A percentile compares a stretch with the other conserved stretches of the same genome.
phyloP scores from a whole-genome alignment of 2,113 vertebrate genomes.

The Leucopsar rothschildi region DNA sequence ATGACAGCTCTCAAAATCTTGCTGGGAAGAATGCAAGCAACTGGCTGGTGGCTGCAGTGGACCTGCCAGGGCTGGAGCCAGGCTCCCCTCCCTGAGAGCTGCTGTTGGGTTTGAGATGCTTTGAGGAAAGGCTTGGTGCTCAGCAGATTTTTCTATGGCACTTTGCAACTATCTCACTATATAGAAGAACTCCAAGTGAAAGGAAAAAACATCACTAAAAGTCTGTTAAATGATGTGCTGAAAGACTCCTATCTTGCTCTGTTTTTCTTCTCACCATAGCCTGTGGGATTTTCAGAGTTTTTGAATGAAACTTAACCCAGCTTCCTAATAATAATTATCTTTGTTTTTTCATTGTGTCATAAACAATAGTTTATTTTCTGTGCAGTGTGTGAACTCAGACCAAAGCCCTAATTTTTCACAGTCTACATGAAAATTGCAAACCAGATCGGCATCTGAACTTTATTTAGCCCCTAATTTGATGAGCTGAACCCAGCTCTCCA shows the following conservation, averaged over 20 bases:
- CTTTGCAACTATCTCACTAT: background rate
- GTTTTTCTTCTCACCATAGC: background rate
- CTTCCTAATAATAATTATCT: background rate
- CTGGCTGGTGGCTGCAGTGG: background rate
- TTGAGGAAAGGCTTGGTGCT: background rate
- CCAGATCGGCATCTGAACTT: background rate
- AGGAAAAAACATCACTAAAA: background rate
- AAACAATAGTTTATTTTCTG: constrained; percentile 12
- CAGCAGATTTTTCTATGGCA: background rate
- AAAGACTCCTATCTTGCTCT: background rate
- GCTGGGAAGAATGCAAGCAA: background rate
- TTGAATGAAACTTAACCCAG: background rate
- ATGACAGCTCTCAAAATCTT: background rate
- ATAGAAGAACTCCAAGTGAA: background rate
- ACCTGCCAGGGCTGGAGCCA: background rate
- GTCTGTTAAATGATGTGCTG: background rate
- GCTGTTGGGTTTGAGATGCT: background rate
- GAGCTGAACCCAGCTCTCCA: background rate
- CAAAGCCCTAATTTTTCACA: background rate
- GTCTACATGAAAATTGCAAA: background rate
- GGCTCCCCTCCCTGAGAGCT: background rate
- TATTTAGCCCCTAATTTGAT: background rate
- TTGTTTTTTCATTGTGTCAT: background rate
- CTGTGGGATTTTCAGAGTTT: background rate
- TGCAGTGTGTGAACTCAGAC: background rate